phyloP scores from a whole-genome alignment of 2,888 invertebrate species.

The Troglohyphantes excavatus region DNA sequence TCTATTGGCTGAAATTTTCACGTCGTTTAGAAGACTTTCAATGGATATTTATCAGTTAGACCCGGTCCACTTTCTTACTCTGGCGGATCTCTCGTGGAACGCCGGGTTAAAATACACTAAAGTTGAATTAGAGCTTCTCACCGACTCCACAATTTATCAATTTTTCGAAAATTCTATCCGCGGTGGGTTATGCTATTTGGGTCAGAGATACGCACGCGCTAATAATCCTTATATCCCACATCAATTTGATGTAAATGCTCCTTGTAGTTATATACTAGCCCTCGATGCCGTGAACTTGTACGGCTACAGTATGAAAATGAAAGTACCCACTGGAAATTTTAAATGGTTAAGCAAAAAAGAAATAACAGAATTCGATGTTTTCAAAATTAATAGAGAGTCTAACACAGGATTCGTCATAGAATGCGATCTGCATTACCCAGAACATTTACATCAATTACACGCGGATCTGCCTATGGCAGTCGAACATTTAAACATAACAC shows the following conservation, averaged over 20 bases:
- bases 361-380: no score
- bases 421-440: no score
- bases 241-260: not conserved
- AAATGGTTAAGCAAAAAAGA: no score
- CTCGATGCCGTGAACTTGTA: conserved; percentile 25
- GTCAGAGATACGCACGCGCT: not conserved
- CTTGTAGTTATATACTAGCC: not conserved
- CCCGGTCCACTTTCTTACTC: not conserved
- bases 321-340: no score
- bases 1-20: not conserved
- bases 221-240: conserved; percentile 6
- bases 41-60: not conserved
- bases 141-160: not conserved
- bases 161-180: conserved; percentile 13
- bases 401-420: no score
- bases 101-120: conserved; percentile 14
- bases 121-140: conserved; percentile 15
- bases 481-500: no score
- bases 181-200: conserved; percentile 17
- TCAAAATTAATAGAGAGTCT: no score
- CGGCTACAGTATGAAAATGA: no score
- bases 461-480: no score
- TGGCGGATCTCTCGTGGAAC: conserved; percentile 17
- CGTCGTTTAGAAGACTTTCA: not conserved
- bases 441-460: no score